Conservation (phyloP, 1,140 invertebrate species). For the Drosophila paulistorum region DNA sequence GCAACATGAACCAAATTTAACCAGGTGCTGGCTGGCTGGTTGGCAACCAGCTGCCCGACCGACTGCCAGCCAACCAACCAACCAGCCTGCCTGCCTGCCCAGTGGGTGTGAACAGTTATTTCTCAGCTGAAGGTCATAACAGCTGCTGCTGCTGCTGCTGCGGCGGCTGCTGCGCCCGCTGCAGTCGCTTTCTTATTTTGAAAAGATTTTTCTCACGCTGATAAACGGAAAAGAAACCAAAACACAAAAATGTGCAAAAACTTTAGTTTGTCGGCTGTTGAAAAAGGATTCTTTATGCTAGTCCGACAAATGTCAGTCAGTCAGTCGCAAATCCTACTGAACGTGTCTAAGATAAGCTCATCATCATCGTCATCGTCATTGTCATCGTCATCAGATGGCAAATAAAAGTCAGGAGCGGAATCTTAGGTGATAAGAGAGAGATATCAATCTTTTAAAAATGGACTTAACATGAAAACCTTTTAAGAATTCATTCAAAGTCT, state of each 20-base stretch:
- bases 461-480: no score
- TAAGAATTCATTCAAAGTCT: no score
- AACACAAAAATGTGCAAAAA: conserved; percentile 43
- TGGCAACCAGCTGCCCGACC: conserved; percentile 30
- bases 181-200: conserved; percentile 20
- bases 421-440: not conserved
- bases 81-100: conserved; percentile 29
- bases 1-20: conserved; percentile 79
- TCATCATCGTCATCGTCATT: conserved; percentile 23
- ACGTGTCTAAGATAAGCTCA: conserved; percentile 71
- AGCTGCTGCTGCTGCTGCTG: conserved; percentile 8
- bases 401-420: conserved; percentile 22
- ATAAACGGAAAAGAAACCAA: conserved; percentile 42
- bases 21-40: conserved; percentile 69
- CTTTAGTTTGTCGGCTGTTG: conserved; percentile 48
- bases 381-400: conserved; percentile 29
- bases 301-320: conserved; percentile 70
- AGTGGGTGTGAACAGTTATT: conserved; percentile 65
- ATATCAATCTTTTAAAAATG: no score
- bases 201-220: conserved; percentile 68
- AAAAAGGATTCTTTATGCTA: conserved; percentile 66
- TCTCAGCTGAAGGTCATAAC: conserved; percentile 40
- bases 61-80: conserved; percentile 22
- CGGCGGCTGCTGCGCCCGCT: not conserved
- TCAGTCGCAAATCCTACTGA: conserved; percentile 66